Base-by-base conservation (phyloP, 2,888 invertebrate species). In the Onthophagus sagittarius region DNA sequence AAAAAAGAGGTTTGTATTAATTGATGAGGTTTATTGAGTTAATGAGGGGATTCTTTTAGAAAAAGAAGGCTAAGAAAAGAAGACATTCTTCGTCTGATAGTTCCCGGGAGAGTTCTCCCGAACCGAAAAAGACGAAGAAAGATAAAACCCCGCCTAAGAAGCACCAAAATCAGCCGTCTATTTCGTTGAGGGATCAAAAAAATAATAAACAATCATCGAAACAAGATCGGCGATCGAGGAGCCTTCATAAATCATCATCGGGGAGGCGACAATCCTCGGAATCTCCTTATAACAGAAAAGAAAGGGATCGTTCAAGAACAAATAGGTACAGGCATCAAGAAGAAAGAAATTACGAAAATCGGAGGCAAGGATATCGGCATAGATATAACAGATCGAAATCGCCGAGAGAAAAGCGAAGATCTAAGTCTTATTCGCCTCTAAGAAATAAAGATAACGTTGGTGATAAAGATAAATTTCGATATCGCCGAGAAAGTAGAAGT, bases 51-150 rank as follows among this genome's bases (percentile, higher is more conserved):
- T 72, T 74, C 62, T 53, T 23, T 23, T 86, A 90, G 88, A 90
- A 89, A 85, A 89, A 88, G 83, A 86, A 87, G 77, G 79, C 79
- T 72, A 89, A 89, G 84, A 89, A 88, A 85, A 89, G 88, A 81
- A 87, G 86, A 77, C 86, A 86, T 76, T 87, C 87, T 73, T 85
- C 87, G 63, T 86, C 88, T 70, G 88, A 88, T 73, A 88, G 88
- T 80, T 88, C 89, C 23, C 85, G 87, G 78, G 88, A 88, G 76
- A 89, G 84, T 77, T 84, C 84, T 2, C 82, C 83, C 11, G 82
- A 83, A 71, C 78, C 79, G 31, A 23, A 23, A 23, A 23, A 23
- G 23, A 23, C 23, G 3, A 23, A 23, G 3, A 23, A 23, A 5
- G 69, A 53, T 62, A 71, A 15, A 71, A 71, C 14, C 71, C 76